Evolutionary conservation across 2,888 invertebrate genomes (phyloP).

Genomic region (Aphidoletes aphidimyza): DNA sequence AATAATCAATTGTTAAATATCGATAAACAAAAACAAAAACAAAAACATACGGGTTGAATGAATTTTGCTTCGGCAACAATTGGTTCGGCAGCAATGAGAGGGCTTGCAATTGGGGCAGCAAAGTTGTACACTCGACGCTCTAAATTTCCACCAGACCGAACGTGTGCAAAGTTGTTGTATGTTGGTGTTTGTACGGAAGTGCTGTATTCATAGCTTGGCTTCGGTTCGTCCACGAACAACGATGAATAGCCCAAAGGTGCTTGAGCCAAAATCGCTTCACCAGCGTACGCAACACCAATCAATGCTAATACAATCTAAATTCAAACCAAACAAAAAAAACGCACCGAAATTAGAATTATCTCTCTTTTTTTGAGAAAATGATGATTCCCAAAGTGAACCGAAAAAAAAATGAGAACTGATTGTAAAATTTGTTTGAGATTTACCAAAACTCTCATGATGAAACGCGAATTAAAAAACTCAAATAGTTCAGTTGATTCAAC

Average conservation of each 20-base stretch:
- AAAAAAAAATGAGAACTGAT: neutral
- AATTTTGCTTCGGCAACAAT: neutral
- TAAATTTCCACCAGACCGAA: neutral
- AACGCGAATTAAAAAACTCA: neutral
- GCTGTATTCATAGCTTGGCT: constrained; percentile 52
- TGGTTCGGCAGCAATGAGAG: neutral
- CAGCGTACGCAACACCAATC: neutral
- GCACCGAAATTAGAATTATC: neutral
- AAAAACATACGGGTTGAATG: neutral
- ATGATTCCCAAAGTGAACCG: neutral
- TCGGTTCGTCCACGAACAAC: neutral
- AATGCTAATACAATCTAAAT: constrained; percentile 27
- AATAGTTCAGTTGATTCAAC: neutral
- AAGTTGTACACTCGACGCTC: neutral
- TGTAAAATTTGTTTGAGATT: neutral
- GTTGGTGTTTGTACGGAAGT: constrained; percentile 40
- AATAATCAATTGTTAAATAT: neutral
- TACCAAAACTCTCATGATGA: constrained; percentile 57
- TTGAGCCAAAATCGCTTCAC: neutral
- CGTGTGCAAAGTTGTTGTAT: constrained; percentile 48
- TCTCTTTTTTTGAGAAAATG: too few relatives aligned
- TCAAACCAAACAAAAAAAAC: neutral
- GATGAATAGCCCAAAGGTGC: constrained; percentile 32
- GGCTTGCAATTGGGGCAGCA: neutral
- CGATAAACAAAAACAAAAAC: neutral